Percentiles rank a stretch among this genome's conserved stretches.
Evolutionary conservation across 2,888 invertebrate genomes (phyloP).

Genomic region (Eupithecia inturbata): DNA sequence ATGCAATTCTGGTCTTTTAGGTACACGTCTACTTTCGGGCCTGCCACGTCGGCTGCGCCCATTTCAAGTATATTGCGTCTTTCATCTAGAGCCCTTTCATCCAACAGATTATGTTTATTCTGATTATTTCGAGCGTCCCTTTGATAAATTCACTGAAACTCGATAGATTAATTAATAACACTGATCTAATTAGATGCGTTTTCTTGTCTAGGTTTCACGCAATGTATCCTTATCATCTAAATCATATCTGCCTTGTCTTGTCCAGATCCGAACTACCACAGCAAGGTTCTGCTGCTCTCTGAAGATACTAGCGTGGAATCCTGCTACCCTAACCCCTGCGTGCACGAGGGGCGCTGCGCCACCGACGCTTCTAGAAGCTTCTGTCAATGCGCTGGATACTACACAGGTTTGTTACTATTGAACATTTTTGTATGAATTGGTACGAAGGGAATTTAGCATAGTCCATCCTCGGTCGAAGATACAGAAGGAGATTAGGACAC

Average conservation of each 20-base stretch:
- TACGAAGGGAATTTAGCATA: background rate
- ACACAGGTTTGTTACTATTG: conserved; percentile 82
- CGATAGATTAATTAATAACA: too few relatives aligned
- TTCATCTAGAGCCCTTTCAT: too few relatives aligned
- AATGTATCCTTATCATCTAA: background rate
- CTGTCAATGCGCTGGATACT: conserved; percentile 89
- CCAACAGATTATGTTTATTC: too few relatives aligned
- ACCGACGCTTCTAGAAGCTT: conserved; percentile 83
- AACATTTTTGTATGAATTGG: background rate
- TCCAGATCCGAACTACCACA: conserved; percentile 86
- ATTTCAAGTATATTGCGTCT: too few relatives aligned
- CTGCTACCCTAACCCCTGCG: conserved; percentile 90
- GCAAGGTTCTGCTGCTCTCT: conserved; percentile 84
- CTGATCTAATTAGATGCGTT: background rate
- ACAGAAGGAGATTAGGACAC: too few relatives aligned
- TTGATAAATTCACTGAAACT: too few relatives aligned
- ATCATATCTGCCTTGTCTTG: background rate
- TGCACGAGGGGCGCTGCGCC: conserved; percentile 88
- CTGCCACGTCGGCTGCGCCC: too few relatives aligned
- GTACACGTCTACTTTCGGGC: too few relatives aligned
- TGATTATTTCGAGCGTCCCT: too few relatives aligned
- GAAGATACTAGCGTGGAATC: conserved; percentile 86
- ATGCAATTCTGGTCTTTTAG: too few relatives aligned
- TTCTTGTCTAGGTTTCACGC: background rate
- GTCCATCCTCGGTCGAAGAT: background rate